These are phyloP conservation scores for Polyommatus icarus DNA, from an alignment of 2,888 invertebrate species.

Conservation along the genomic window DNA sequence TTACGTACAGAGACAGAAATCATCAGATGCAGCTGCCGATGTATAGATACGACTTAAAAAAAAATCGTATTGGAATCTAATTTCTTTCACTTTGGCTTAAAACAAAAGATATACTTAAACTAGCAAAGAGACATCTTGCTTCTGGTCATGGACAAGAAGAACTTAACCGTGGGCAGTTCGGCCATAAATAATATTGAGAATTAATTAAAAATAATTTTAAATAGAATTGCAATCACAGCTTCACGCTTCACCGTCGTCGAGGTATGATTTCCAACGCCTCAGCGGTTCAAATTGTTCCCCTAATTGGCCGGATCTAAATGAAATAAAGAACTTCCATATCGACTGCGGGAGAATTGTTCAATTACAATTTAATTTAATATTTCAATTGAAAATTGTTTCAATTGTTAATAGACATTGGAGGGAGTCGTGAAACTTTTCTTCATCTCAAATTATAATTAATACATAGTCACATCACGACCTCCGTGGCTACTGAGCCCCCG, in stretches of 20 bases:
- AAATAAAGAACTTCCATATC: conserved; percentile 21
- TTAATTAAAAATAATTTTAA: conserved; percentile 10
- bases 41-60: no score
- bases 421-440: not conserved
- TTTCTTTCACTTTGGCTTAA: no score
- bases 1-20: no score
- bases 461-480: no score
- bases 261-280: conserved; percentile 34
- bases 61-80: no score
- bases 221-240: conserved; percentile 17
- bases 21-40: no score
- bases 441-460: no score
- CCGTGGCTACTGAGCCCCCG: no score
- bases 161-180: not conserved
- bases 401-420: conserved; percentile 13
- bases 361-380: conserved; percentile 26
- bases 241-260: conserved; percentile 23
- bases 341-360: conserved; percentile 20
- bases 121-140: no score
- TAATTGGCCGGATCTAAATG: conserved; percentile 34
- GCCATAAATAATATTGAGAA: not conserved
- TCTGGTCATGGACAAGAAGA: no score
- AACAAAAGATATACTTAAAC: no score
- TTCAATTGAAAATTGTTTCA: conserved; percentile 19
- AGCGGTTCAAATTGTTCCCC: conserved; percentile 34